Evolutionary conservation across 2,113 vertebrate species (phyloP).

Genomic region (Physeter macrocephalus): DNA sequence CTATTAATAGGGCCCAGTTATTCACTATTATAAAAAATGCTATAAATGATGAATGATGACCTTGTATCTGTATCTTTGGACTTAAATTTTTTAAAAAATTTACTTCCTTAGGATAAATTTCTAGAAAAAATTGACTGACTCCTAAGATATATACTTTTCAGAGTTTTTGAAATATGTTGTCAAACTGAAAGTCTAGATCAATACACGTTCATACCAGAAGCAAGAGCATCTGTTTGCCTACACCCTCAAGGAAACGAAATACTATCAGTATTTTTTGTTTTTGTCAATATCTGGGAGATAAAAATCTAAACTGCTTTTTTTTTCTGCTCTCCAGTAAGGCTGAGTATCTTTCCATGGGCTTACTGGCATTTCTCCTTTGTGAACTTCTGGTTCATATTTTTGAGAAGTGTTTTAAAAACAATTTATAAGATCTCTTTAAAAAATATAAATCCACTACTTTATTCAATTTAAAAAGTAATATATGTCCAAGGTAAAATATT

Average conservation of each 20-base stretch:
- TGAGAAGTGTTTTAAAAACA: background rate
- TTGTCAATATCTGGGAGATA: background rate
- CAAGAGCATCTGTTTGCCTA: background rate
- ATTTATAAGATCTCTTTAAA: background rate
- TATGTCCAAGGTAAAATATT: slow-evolving; percentile 5
- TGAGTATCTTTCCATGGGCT: background rate
- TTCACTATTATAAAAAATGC: background rate
- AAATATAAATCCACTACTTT: slow-evolving; percentile 20
- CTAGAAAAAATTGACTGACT: background rate
- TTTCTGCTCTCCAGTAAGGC: background rate
- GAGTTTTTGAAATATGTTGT: background rate
- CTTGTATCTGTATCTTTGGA: background rate
- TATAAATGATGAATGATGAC: background rate
- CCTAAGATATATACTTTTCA: background rate
- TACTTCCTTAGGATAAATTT: background rate
- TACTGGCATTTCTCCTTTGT: background rate
- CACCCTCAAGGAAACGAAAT: background rate
- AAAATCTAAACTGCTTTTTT: background rate
- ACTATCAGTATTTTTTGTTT: background rate
- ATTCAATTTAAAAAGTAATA: background rate
- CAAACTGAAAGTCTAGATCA: background rate
- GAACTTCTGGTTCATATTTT: background rate
- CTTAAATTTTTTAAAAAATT: background rate
- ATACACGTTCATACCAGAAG: background rate
- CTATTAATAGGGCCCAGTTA: background rate